Evolutionary conservation across 2,797 vertebrate genomes (phyloP), one percentile per base, ranked within the genome.

Genomic region (Argentina silus): DNA sequence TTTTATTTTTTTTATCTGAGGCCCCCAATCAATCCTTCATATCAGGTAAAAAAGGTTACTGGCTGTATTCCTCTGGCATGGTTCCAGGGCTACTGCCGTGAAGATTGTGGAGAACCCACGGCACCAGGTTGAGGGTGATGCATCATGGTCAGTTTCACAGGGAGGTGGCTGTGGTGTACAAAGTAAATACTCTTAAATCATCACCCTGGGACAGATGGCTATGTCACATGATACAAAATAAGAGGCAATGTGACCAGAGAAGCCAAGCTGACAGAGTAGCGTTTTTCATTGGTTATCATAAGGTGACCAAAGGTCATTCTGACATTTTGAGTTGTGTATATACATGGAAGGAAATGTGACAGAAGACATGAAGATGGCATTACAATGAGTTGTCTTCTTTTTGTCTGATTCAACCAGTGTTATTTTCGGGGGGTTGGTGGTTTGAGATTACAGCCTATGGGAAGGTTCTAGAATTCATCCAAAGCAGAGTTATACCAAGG

Each of bases 141-240:
- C 89, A 94, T 93, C 91, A 92, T 63, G 82, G 79, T 89, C 88
- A 85, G 85, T 78, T 81, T 88, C 65, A 47, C 77, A 68, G 83
- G 78, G 87, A 84, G 88, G 84, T 67, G 72, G 83, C 14, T 70
- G 73, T 76, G 78, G 78, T 81, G 72, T 83, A 80, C 81, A 83
- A 70, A 89, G 89, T 92, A 93, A 93, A 93, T 90, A 91, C 87
- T 90, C 87, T 81, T 92, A 92, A 91, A 93, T 93, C 90, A 93
- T 91, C 79, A 70, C 76, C 80, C 81, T 87, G 85, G 85, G 87
- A 85, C 80, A 90, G 88, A 87, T 81, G 85, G 80, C 53, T 83
- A 74, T 70, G 86, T 88, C 78, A 80, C 73, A 69, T 77, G 81
- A 80, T 50, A 2, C 23, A 59, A 27, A 62, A 43, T 14, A 53